Evolutionary conservation across 37 sponge, comb jelly and placozoan genomes (phyloP).

Genomic region (Mnemiopsis leidyi): DNA sequence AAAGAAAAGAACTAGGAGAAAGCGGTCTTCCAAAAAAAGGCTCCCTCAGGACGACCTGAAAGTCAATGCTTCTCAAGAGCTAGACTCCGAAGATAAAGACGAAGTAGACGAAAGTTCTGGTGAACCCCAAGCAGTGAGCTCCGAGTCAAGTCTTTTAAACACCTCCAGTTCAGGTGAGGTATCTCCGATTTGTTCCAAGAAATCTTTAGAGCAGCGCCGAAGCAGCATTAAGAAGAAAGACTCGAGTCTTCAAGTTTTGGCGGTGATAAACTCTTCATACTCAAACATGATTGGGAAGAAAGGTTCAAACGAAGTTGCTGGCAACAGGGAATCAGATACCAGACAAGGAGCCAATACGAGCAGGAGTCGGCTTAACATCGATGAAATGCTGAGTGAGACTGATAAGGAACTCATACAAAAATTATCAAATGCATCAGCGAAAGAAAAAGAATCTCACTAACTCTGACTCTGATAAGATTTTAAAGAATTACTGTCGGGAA

Average conservation of each 20-base stretch:
- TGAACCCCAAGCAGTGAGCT: constrained; percentile 1
- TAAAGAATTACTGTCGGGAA: not conserved
- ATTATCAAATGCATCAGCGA: constrained; percentile 14
- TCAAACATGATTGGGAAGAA: constrained; percentile 39
- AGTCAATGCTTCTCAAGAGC: not conserved
- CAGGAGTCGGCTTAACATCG: not conserved
- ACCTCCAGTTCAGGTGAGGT: not conserved
- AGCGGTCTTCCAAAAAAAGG: constrained; percentile 8
- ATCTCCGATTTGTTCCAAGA: not conserved
- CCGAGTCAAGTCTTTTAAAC: not conserved
- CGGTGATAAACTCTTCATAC: constrained; percentile 56
- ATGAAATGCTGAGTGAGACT: constrained; percentile 52
- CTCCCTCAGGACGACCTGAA: constrained; percentile 39
- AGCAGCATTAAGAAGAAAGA: constrained; percentile 34
- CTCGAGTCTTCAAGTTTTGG: constrained; percentile 41
- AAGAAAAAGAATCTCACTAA: not conserved
- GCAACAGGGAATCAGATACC: not conserved
- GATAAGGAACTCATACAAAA: constrained; percentile 60
- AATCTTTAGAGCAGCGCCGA: constrained; percentile 11
- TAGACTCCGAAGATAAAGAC: not conserved
- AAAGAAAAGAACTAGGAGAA: constrained; percentile 7
- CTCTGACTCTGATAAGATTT: not conserved
- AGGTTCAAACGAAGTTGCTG: not conserved
- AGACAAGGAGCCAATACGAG: not conserved
- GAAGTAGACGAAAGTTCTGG: not conserved